Percentiles rank a stretch among this genome's conserved stretches.
These are phyloP conservation scores for Oncorhynchus masou DNA, from an alignment of 2,113 vertebrate species.

Conservation along the genomic window DNA sequence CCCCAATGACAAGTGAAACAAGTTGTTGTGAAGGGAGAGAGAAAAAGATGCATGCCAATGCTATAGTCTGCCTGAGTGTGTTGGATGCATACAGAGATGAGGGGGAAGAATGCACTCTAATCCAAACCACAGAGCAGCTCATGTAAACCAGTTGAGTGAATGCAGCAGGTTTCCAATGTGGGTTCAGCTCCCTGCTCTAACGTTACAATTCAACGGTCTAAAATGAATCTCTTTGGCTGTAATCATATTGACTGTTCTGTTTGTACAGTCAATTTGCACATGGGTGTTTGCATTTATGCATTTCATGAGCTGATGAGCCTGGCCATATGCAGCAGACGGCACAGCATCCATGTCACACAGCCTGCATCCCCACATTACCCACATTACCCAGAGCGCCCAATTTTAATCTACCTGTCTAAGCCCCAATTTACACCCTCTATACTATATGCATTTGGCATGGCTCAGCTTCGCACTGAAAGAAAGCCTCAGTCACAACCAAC, in stretches of 20 bases:
- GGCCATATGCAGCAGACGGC: not conserved
- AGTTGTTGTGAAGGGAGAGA: constrained; percentile 6
- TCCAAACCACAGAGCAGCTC: constrained; percentile 5
- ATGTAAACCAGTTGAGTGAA: not conserved
- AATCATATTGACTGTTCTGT: not conserved
- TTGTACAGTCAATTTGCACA: not conserved
- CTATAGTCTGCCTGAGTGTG: not conserved
- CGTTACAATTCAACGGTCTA: too few relatives aligned
- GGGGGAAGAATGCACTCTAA: constrained; percentile 21
- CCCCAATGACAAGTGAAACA: constrained; percentile 29
- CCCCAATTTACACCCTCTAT: constrained; percentile 55
- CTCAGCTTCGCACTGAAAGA: constrained; percentile 35
- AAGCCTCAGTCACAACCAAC: not conserved
- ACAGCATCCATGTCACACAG: not conserved
- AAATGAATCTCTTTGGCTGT: too few relatives aligned
- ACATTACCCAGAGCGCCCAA: constrained; percentile 1
- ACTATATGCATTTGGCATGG: constrained; percentile 34
- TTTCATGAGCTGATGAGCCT: not conserved
- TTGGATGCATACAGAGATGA: constrained; percentile 22
- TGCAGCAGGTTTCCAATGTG: not conserved
- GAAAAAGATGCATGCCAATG: constrained; percentile 21
- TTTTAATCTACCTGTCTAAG: constrained; percentile 49
- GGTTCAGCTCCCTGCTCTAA: too few relatives aligned
- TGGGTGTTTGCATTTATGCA: not conserved
- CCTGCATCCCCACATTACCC: not conserved